Evolutionary conservation across 2,888 invertebrate species (phyloP).

Genomic region (Amphipoea lucens): DNA sequence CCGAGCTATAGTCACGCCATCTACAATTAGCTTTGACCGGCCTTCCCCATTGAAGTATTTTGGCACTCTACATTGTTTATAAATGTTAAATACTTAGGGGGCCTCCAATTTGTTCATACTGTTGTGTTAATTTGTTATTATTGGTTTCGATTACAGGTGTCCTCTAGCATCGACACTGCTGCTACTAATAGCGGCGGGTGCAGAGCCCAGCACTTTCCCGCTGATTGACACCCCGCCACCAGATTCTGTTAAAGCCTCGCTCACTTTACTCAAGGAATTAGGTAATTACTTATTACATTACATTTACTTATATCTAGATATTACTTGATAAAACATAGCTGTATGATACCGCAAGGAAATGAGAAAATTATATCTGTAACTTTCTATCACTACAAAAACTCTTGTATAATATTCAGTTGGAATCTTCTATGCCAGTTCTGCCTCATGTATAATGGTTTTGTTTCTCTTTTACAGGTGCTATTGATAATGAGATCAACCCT

Average conservation of each 20-base stretch:
- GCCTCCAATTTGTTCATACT: no score
- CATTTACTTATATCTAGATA: not conserved
- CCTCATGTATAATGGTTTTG: not conserved
- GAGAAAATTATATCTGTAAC: not conserved
- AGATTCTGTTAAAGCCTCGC: constrained; percentile 92
- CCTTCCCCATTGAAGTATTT: no score
- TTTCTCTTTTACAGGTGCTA: constrained; percentile 89
- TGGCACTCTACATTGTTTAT: no score
- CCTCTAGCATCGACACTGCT: constrained; percentile 93
- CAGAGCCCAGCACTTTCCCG: constrained; percentile 95
- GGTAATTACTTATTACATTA: constrained; percentile 76
- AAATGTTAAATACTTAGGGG: no score
- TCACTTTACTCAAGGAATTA: constrained; percentile 91
- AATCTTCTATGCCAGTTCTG: not conserved
- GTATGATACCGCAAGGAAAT: not conserved
- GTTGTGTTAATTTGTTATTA: not conserved
- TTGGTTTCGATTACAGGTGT: constrained; percentile 77
- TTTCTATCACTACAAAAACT: not conserved
- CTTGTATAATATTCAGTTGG: not conserved
- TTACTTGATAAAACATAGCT: not conserved
- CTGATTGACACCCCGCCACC: constrained; percentile 96
- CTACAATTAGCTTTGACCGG: no score
- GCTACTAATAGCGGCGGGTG: constrained; percentile 95
- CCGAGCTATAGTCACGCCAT: no score
- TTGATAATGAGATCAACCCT: constrained; percentile 90